These are phyloP conservation scores for Drymodes brunneopygia DNA, from an alignment of 2,113 vertebrate genomes.

Conservation along the genomic window DNA sequence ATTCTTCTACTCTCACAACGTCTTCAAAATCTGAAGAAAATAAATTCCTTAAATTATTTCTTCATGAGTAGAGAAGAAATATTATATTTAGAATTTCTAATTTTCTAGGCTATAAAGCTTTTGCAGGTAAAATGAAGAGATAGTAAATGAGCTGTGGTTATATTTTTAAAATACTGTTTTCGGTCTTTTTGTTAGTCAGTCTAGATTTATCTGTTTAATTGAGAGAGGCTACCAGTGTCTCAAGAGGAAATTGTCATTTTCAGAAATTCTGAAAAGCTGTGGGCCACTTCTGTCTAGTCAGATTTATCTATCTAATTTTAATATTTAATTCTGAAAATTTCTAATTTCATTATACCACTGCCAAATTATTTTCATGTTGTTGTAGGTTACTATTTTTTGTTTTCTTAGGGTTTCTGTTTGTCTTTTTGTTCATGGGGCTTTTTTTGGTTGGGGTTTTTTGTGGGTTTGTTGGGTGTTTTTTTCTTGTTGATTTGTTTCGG, in stretches of 20 bases:
- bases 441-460: neutral
- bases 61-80: neutral
- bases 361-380: neutral
- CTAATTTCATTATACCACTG: neutral
- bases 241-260: neutral
- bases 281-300: neutral
- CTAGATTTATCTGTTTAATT: neutral
- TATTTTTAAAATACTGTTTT: neutral
- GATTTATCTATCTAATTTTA: neutral
- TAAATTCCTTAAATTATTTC: neutral
- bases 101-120: neutral
- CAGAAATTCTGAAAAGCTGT: neutral
- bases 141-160: neutral
- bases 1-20: neutral
- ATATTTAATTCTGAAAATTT: neutral
- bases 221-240: neutral
- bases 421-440: rapidly evolving
- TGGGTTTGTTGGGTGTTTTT: neutral
- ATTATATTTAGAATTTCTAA: neutral
- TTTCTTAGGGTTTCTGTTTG: neutral
- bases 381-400: neutral
- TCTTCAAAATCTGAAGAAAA: neutral
- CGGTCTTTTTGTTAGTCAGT: neutral
- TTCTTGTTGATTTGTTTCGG: neutral
- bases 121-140: neutral